These are phyloP conservation scores for Meta bourneti DNA, from an alignment of 2,888 invertebrate genomes.

Conservation along the genomic window DNA sequence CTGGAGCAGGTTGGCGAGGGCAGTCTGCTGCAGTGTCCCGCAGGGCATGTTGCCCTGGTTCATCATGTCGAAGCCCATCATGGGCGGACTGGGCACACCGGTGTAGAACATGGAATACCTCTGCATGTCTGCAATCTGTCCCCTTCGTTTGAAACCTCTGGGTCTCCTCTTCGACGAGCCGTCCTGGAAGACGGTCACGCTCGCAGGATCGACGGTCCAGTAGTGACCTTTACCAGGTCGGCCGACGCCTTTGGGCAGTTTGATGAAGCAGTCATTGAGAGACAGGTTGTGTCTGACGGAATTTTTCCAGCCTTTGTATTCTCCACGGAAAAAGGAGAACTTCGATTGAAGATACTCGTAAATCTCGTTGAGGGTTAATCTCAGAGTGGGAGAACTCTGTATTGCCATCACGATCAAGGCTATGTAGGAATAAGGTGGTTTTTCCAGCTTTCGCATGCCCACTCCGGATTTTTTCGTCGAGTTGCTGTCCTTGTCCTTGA, in stretches of 20 bases:
- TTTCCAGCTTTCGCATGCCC: conserved; percentile 88
- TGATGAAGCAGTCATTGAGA: conserved; percentile 98
- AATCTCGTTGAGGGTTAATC: conserved; percentile 95
- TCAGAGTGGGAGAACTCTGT: conserved; percentile 93
- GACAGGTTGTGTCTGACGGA: conserved; percentile 98
- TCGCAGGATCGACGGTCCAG: conserved; percentile 98
- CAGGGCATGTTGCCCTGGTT: conserved; percentile 63
- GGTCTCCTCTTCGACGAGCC: conserved; percentile 95
- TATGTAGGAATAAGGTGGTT: conserved; percentile 97
- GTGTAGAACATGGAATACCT: conserved; percentile 68
- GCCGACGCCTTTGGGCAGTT: conserved; percentile 94
- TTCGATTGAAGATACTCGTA: conserved; percentile 95
- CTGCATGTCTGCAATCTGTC: conserved; percentile 84
- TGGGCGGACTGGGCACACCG: conserved; percentile 39
- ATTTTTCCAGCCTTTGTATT: conserved; percentile 98
- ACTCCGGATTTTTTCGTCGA: conserved; percentile 58
- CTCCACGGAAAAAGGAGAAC: conserved; percentile 96
- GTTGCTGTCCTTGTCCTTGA: conserved; percentile 30
- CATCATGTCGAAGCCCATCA: conserved; percentile 65
- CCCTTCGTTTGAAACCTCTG: conserved; percentile 95
- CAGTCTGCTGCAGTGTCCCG: conserved; percentile 40
- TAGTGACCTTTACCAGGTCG: conserved; percentile 98
- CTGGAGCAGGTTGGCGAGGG: conserved; percentile 58
- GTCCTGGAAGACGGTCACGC: conserved; percentile 98
- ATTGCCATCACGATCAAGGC: conserved; percentile 97